Evolutionary conservation across 2,113 vertebrate genomes (phyloP).

Genomic region (Carassius auratus): DNA sequence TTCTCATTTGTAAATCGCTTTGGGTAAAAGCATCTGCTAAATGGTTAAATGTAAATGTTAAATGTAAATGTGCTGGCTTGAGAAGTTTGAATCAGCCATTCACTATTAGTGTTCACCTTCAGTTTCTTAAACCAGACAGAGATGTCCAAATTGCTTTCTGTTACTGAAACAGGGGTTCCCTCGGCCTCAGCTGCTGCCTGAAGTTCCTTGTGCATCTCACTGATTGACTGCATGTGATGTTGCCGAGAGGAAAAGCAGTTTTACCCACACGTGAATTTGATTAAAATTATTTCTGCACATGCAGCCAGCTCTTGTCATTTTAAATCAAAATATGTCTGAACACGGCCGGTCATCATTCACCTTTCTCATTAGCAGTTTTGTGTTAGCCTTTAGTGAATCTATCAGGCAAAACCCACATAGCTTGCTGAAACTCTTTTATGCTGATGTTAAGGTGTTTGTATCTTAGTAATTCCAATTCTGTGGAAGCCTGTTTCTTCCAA

Average conservation of each 20-base stretch:
- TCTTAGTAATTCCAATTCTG: too few relatives aligned
- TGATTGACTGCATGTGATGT: slow-evolving; percentile 26
- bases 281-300: slow-evolving; percentile 24
- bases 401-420: not conserved
- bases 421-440: not conserved
- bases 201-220: not conserved
- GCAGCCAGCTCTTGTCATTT: slow-evolving; percentile 8
- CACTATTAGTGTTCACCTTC: not conserved
- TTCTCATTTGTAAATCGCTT: too few relatives aligned
- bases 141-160: slow-evolving; percentile 19
- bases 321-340: not conserved
- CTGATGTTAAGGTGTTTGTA: not conserved
- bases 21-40: too few relatives aligned
- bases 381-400: not conserved
- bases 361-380: not conserved
- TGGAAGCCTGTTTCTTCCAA: too few relatives aligned
- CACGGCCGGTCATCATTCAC: not conserved
- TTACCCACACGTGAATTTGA: not conserved
- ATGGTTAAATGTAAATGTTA: too few relatives aligned
- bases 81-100: not conserved
- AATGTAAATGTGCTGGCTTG: not conserved
- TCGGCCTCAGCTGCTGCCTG: not conserved
- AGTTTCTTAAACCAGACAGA: slow-evolving; percentile 6
- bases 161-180: slow-evolving; percentile 2
- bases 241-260: not conserved